Evolutionary conservation across 2,888 invertebrate genomes (phyloP).

Genomic region (Drosophila meridionalis): DNA sequence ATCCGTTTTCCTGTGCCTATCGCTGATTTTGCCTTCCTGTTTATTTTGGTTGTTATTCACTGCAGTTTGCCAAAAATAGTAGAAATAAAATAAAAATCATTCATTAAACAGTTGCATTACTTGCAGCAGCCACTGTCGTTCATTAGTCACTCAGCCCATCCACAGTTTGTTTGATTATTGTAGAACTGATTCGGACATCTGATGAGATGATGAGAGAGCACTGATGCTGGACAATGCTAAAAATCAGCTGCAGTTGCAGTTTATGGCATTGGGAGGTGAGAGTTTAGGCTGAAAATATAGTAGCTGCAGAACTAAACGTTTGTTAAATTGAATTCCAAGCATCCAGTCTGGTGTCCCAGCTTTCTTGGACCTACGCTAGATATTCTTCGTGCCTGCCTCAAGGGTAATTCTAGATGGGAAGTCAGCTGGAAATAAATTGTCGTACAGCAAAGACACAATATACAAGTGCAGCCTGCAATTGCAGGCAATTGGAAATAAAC

Average conservation of each 20-base stretch:
- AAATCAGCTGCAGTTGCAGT: not conserved
- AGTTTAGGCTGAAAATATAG: not conserved
- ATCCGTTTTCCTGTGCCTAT: constrained; percentile 18
- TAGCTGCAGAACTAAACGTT: no score
- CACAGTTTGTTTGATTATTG: constrained; percentile 30
- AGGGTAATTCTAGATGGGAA: no score
- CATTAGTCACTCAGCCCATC: constrained; percentile 46
- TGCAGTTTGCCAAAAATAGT: not conserved
- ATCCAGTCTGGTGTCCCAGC: no score
- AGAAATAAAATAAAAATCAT: constrained; percentile 1
- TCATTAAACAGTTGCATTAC: constrained; percentile 28
- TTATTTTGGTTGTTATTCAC: constrained; percentile 34
- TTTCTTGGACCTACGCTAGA: no score
- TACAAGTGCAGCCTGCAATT: no score
- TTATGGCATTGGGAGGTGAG: not conserved
- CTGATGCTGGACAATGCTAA: not conserved
- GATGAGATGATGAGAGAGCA: constrained; percentile 9
- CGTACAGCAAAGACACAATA: no score
- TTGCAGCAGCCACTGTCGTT: constrained; percentile 19
- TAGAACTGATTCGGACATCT: constrained; percentile 1
- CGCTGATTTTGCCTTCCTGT: constrained; percentile 32
- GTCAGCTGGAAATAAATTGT: no score
- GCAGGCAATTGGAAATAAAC: no score
- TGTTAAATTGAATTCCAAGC: no score
- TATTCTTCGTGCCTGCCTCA: no score